A percentile compares a stretch with the other conserved stretches of the same genome.
Conservation (phyloP, 2,888 invertebrate genomes). For the Schizaphis graminum region DNA sequence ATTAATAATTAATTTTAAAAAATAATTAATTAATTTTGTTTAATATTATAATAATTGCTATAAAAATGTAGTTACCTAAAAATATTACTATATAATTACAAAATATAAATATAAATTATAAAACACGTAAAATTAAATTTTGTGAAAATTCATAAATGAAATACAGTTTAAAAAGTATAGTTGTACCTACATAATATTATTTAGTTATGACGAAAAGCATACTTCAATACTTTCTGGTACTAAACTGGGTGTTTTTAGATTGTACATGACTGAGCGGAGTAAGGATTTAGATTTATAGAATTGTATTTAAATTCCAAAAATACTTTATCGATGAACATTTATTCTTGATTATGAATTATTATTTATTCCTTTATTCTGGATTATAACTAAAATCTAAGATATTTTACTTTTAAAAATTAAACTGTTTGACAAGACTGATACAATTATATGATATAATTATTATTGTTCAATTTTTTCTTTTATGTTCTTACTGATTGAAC, state of each 20-base stretch:
- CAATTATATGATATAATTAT: not conserved
- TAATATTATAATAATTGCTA: not conserved
- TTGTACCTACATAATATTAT: not conserved
- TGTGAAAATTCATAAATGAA: not conserved
- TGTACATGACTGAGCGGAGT: not conserved
- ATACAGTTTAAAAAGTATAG: not conserved
- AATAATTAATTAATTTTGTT: not conserved
- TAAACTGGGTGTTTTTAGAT: not conserved
- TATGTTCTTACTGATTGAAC: not conserved
- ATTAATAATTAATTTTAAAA: not conserved
- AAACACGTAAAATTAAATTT: not conserved
- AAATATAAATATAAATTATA: not conserved
- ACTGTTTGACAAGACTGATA: not conserved
- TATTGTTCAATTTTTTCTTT: not conserved
- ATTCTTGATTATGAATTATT: too few relatives aligned
- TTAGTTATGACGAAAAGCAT: not conserved
- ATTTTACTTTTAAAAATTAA: not conserved
- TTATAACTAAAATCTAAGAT: not conserved
- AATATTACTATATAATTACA: not conserved
- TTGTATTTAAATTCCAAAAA: not conserved
- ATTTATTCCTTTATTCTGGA: not conserved
- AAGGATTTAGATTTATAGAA: not conserved
- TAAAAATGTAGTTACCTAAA: too few relatives aligned
- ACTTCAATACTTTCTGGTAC: not conserved
- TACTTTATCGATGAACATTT: not conserved